Percentiles rank a stretch among this genome's conserved stretches.
Conservation (phyloP, 2,113 vertebrate genomes). For the Lamprologus tigripictilis region DNA sequence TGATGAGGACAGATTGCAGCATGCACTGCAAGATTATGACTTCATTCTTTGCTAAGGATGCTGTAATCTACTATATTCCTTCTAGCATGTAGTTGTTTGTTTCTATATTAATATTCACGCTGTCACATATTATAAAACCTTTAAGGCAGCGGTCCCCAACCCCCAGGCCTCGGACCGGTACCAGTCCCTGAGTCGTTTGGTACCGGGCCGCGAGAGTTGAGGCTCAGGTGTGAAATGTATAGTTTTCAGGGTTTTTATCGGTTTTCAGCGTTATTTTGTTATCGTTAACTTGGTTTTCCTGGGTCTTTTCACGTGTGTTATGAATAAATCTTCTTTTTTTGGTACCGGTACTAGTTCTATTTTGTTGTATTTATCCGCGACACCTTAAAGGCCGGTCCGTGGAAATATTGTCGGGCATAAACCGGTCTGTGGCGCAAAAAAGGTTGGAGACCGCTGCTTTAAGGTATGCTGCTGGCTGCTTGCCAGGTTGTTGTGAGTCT, state of each 20-base stretch:
- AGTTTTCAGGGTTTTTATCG: too few relatives aligned
- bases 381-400: too few relatives aligned
- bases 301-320: too few relatives aligned
- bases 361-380: too few relatives aligned
- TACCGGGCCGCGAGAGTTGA: accelerated
- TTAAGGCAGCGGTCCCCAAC: accelerated
- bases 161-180: neutral
- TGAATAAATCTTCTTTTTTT: too few relatives aligned
- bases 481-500: neutral
- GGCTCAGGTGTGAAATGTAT: too few relatives aligned
- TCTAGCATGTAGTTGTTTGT: neutral
- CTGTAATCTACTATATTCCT: neutral
- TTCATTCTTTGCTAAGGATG: neutral
- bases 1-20: neutral
- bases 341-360: too few relatives aligned
- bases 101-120: neutral
- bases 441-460: neutral
- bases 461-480: neutral
- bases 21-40: neutral
- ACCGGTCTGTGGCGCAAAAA: too few relatives aligned
- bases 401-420: too few relatives aligned
- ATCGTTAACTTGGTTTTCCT: too few relatives aligned
- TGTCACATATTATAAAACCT: neutral
- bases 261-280: too few relatives aligned
- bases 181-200: accelerated